Evolutionary conservation across 2,797 vertebrate species (phyloP).

Genomic region (Geotrypetes seraphini): DNA sequence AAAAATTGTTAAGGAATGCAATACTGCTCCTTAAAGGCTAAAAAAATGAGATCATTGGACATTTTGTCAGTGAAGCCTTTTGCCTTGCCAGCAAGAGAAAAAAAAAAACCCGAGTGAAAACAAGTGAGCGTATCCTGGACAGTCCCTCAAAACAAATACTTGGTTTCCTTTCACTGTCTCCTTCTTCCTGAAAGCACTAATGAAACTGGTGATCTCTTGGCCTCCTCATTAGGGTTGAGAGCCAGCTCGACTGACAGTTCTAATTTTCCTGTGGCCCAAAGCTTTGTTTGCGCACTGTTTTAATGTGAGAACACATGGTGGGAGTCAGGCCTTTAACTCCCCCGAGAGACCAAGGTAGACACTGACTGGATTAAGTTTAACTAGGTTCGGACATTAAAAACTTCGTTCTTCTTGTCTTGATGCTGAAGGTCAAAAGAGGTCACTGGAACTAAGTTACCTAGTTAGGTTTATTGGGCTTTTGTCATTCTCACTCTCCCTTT

Average conservation of each 20-base stretch:
- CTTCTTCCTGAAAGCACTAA: conserved; percentile 48
- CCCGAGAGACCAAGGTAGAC: conserved; percentile 22
- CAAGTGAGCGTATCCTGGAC: conserved; percentile 15
- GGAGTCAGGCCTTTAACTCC: conserved; percentile 18
- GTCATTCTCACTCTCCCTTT: background rate
- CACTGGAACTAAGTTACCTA: conserved; percentile 4
- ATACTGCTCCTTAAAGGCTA: too few relatives aligned
- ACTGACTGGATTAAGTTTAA: conserved; percentile 28
- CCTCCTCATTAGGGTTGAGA: conserved; percentile 33
- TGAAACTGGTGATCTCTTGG: conserved; percentile 42
- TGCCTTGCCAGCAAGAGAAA: background rate
- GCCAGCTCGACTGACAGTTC: conserved; percentile 18
- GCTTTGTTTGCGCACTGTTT: conserved; percentile 18
- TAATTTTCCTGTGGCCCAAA: conserved; percentile 31
- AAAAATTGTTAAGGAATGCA: too few relatives aligned
- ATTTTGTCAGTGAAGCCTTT: background rate
- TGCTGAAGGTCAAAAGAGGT: conserved; percentile 19
- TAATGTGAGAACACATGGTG: conserved; percentile 36
- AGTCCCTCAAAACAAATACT: conserved; percentile 32
- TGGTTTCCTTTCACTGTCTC: conserved; percentile 40
- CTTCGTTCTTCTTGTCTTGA: conserved; percentile 23
- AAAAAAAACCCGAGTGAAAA: too few relatives aligned
- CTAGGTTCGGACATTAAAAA: conserved; percentile 21
- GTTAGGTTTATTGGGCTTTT: conserved; percentile 3
- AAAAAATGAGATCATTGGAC: background rate